Conservation (phyloP, 2,113 vertebrate species). For the Varanus salvator region DNA sequence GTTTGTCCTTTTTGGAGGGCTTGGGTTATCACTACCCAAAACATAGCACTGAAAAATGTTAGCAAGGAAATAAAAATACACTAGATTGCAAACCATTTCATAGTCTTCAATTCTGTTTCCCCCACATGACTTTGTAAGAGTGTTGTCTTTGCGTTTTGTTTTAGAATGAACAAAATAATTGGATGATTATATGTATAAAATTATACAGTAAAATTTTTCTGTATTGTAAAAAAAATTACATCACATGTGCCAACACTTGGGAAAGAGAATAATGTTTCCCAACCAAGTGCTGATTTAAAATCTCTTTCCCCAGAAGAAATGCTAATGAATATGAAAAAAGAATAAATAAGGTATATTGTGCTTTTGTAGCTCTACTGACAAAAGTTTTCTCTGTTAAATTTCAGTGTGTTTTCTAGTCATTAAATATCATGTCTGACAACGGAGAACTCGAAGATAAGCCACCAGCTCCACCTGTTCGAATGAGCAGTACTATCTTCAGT, state of each 20-base stretch:
- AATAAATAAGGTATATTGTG: background rate
- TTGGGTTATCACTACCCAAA: background rate
- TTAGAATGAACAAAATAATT: background rate
- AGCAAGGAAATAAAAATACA: background rate
- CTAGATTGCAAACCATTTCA: background rate
- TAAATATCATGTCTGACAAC: constrained; percentile 92
- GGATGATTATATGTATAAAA: background rate
- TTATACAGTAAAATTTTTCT: background rate
- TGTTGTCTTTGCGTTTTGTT: background rate
- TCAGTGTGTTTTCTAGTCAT: constrained; percentile 64
- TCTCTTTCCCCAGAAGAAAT: background rate
- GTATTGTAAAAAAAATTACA: background rate
- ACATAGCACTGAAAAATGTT: background rate
- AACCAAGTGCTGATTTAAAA: background rate
- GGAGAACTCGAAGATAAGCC: constrained; percentile 97
- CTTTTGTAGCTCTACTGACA: background rate
- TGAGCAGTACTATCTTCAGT: constrained; percentile 92
- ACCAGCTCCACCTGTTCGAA: constrained; percentile 95
- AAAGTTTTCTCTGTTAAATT: constrained; percentile 42
- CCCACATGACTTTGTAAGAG: background rate
- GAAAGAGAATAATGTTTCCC: too few relatives aligned
- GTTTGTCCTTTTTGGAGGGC: background rate
- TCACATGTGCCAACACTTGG: background rate
- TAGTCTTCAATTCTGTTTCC: background rate
- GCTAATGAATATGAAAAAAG: background rate